phyloP scores from a whole-genome alignment of 2,113 vertebrate genomes.

The Oxygymnocypris stewartii region DNA sequence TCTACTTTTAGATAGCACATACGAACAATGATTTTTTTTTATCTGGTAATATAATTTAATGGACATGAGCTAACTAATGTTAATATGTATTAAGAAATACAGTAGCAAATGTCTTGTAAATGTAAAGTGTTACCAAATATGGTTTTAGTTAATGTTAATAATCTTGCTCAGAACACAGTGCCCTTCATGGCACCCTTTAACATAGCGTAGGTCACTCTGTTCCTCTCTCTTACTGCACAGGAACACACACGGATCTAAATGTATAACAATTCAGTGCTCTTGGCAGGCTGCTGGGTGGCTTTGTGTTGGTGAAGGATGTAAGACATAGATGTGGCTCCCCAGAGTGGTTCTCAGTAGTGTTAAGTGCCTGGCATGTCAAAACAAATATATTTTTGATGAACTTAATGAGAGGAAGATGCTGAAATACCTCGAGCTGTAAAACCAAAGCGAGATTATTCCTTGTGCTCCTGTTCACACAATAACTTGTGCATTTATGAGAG shows the following conservation, averaged over 20 bases:
- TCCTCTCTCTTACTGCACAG: neutral
- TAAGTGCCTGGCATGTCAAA: slow-evolving; percentile 1
- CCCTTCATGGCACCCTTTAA: neutral
- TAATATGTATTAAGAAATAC: too few relatives aligned
- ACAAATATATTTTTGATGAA: slow-evolving; percentile 15
- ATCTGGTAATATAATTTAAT: too few relatives aligned
- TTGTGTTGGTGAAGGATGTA: neutral
- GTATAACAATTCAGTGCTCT: neutral
- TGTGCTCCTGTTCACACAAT: slow-evolving; percentile 5
- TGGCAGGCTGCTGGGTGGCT: neutral
- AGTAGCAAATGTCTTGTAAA: too few relatives aligned
- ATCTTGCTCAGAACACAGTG: too few relatives aligned
- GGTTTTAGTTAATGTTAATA: too few relatives aligned
- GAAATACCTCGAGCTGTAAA: neutral
- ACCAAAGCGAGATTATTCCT: neutral
- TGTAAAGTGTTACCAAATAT: too few relatives aligned
- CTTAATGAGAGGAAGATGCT: slow-evolving; percentile 14
- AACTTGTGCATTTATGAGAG: neutral
- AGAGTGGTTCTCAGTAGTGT: neutral
- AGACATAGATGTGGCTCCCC: neutral
- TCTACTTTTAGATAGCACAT: too few relatives aligned
- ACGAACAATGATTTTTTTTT: too few relatives aligned
- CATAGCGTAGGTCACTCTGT: neutral
- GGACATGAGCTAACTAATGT: too few relatives aligned
- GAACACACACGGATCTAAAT: neutral